Percentiles rank a stretch among this genome's conserved stretches.
These are phyloP conservation scores for Melanaphis sacchari DNA, from an alignment of 1,140 invertebrate species.

Conservation along the genomic window DNA sequence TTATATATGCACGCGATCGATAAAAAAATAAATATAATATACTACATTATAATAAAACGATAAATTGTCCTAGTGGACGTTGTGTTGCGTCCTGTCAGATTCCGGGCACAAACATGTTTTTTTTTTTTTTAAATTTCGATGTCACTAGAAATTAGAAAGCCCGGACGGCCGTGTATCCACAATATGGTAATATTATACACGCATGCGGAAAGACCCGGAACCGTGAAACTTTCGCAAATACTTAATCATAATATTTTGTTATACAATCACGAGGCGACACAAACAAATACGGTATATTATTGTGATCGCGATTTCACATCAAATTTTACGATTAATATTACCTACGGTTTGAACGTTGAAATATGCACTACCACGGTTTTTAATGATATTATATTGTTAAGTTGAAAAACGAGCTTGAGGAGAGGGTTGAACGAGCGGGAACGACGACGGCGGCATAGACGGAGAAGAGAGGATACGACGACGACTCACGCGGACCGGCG, in stretches of 20 bases:
- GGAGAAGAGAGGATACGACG: background rate
- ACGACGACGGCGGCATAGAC: background rate
- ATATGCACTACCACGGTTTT: background rate
- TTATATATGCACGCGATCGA: background rate
- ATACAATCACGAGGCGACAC: background rate
- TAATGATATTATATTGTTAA: background rate
- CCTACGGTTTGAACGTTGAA: background rate
- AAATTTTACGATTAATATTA: background rate
- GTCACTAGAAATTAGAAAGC: conserved; percentile 14
- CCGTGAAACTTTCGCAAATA: background rate
- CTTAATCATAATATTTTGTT: background rate
- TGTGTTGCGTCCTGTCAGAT: conserved; percentile 32
- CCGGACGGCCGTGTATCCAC: background rate
- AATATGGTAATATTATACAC: background rate
- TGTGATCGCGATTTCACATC: background rate
- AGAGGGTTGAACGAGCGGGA: background rate
- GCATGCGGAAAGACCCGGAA: background rate
- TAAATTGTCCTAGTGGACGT: conserved; percentile 12
- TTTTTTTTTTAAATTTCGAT: background rate
- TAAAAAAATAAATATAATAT: background rate
- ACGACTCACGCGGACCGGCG: conserved; percentile 22
- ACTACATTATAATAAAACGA: background rate
- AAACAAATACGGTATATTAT: background rate
- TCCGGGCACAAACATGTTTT: conserved; percentile 37
- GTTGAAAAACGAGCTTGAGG: background rate